Evolutionary conservation across 2,797 vertebrate species (phyloP).

Genomic region (Micrastur ruficollis): DNA sequence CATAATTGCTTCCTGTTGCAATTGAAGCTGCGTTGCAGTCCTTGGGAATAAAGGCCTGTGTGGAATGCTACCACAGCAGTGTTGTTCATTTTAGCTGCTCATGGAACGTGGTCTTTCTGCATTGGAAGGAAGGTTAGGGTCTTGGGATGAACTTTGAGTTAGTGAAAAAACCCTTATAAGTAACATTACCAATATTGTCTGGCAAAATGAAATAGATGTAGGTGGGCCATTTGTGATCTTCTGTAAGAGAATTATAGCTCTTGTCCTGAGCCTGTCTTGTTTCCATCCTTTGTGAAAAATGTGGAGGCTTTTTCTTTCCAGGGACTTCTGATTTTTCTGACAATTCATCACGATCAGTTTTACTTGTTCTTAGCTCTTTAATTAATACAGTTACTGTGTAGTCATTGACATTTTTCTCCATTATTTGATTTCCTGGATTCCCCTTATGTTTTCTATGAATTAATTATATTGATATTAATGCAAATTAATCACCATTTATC

Average conservation of each 20-base stretch:
- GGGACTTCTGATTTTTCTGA: not conserved
- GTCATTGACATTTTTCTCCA: not conserved
- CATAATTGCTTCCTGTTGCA: slow-evolving; percentile 39
- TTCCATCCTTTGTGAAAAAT: not conserved
- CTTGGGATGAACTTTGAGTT: not conserved
- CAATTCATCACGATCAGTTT: not conserved
- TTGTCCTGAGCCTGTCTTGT: not conserved
- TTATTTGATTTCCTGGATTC: not conserved
- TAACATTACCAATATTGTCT: not conserved
- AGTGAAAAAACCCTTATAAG: not conserved
- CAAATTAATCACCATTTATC: not conserved
- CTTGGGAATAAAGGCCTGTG: not conserved
- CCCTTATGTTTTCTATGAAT: not conserved
- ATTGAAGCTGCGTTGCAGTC: not conserved
- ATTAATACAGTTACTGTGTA: not conserved
- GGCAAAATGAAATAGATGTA: not conserved
- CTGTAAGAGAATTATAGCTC: not conserved
- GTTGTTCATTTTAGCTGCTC: not conserved
- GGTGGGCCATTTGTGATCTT: not conserved
- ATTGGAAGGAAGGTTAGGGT: not conserved
- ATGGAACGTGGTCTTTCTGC: not conserved
- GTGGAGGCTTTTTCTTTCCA: not conserved
- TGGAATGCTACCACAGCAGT: not conserved
- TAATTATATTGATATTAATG: not conserved
- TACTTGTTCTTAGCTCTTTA: not conserved